phyloP scores from a whole-genome alignment of 1,140 invertebrate genomes.

The Brachionus paranguensis region DNA sequence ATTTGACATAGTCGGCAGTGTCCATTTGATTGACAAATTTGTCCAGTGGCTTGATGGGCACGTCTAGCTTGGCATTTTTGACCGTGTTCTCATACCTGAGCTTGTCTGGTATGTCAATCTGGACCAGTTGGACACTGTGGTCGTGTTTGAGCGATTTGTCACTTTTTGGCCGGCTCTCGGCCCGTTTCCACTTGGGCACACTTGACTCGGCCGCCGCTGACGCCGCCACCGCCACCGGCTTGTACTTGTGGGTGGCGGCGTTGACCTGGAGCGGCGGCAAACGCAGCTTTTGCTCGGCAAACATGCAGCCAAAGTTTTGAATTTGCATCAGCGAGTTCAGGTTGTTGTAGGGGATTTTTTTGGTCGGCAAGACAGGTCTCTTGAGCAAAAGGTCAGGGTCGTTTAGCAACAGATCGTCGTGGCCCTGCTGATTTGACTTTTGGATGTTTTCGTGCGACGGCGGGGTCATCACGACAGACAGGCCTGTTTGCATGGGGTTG shows the following conservation, averaged over 20 bases:
- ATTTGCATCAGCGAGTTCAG: not conserved
- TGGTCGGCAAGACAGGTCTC: not conserved
- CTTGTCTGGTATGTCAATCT: not conserved
- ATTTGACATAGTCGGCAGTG: not conserved
- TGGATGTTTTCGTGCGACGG: slow-evolving; percentile 23
- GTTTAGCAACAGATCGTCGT: not conserved
- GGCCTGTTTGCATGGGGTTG: not conserved
- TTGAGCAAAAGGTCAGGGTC: not conserved
- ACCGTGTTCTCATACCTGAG: not conserved
- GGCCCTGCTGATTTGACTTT: not conserved
- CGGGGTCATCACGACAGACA: slow-evolving; percentile 22
- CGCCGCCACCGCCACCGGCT: not conserved
- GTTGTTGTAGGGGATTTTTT: not conserved
- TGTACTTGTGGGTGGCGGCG: not conserved
- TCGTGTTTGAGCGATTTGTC: not conserved
- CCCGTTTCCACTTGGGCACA: not conserved
- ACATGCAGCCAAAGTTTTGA: not conserved
- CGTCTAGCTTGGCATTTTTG: not conserved
- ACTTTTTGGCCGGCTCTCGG: not conserved
- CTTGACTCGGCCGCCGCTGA: no score
- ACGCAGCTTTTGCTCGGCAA: not conserved
- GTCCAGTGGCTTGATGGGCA: not conserved
- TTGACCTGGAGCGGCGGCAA: not conserved
- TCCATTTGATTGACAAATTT: not conserved
- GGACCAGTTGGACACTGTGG: not conserved